These are phyloP conservation scores for Halichoeres trimaculatus DNA, from an alignment of 2,113 vertebrate species.

Conservation along the genomic window DNA sequence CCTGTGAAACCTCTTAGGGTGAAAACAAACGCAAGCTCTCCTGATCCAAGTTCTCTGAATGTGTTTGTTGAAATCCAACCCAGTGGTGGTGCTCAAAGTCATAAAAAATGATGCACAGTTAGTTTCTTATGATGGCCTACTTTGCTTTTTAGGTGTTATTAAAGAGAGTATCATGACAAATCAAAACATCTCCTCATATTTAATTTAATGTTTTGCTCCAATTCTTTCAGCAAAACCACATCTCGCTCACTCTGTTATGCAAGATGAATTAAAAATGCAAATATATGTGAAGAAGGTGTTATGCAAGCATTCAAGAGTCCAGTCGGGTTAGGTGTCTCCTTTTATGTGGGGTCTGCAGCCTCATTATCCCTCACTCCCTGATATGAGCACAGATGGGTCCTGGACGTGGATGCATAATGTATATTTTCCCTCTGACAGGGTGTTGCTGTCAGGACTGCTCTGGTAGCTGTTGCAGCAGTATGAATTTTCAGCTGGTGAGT, in stretches of 20 bases:
- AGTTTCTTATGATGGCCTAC: background rate
- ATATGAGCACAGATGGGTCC: conserved; percentile 28
- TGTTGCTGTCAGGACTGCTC: conserved; percentile 6
- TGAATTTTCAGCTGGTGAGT: conserved; percentile 23
- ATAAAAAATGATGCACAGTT: background rate
- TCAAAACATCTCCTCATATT: background rate
- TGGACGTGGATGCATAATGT: conserved; percentile 32
- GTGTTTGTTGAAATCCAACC: background rate
- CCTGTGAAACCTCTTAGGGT: background rate
- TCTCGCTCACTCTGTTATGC: background rate
- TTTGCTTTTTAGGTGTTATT: no score
- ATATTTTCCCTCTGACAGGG: conserved; percentile 33
- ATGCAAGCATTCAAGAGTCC: conserved; percentile 12
- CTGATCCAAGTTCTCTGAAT: background rate
- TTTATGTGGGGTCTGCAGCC: conserved; percentile 19
- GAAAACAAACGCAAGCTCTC: background rate
- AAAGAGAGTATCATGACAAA: background rate
- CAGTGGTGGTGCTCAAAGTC: background rate
- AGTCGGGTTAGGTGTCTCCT: background rate
- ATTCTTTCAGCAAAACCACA: background rate
- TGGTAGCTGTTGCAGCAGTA: conserved; percentile 7
- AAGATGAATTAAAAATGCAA: conserved; percentile 26
- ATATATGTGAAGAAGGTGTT: conserved; percentile 21
- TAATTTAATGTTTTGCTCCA: background rate
- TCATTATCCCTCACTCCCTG: conserved; percentile 29